A percentile compares a stretch with the other conserved stretches of the same genome.
Conservation (phyloP, 1,140 invertebrate genomes). For the Hypothenemus hampei region DNA sequence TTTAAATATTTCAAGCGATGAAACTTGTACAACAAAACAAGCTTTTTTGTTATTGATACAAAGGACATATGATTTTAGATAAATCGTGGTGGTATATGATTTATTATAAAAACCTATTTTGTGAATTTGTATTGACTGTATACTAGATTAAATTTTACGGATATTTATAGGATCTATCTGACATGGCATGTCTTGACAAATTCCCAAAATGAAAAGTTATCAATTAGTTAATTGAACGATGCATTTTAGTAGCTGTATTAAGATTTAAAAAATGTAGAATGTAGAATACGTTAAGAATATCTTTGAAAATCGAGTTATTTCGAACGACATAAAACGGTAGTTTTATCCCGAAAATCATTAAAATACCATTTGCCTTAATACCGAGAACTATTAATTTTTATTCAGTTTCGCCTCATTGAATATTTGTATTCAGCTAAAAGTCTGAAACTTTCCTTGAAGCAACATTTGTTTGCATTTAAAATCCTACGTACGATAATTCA, state of each 20-base stretch:
- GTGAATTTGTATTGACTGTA: no score
- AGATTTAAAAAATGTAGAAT: not conserved
- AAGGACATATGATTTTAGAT: no score
- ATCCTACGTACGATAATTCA: no score
- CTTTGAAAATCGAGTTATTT: not conserved
- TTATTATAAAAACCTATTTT: no score
- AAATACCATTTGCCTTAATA: slow-evolving; percentile 1
- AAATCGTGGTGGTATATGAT: no score
- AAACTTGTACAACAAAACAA: no score
- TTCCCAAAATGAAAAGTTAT: not conserved
- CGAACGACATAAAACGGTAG: not conserved
- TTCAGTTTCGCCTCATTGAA: not conserved
- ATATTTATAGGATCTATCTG: not conserved
- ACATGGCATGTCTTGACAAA: not conserved
- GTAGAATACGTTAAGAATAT: not conserved
- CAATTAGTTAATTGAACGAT: slow-evolving; percentile 6
- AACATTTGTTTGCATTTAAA: no score
- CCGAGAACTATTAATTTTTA: not conserved
- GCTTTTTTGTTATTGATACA: no score
- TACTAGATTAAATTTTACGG: not conserved
- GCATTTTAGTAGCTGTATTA: not conserved
- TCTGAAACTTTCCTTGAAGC: no score
- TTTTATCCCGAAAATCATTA: slow-evolving; percentile 1
- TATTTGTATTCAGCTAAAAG: not conserved
- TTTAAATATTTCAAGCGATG: no score